Evolutionary conservation across 2,113 vertebrate genomes (phyloP), one percentile per base, ranked within the genome.

Genomic region (Fulica atra): DNA sequence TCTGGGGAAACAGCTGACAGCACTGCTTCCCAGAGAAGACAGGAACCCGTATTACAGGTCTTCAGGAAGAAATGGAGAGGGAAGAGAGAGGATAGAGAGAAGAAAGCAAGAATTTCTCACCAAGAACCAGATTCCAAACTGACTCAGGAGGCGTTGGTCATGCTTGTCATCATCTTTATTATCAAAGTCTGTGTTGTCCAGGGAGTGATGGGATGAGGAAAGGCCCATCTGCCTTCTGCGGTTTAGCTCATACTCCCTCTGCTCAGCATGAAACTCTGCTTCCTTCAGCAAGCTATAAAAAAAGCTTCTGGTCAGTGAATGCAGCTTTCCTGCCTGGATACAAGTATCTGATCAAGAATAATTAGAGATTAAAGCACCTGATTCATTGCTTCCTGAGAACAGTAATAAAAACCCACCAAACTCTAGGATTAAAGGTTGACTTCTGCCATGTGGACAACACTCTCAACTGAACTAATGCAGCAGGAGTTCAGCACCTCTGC

Each of bases 121-220:
- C 98, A 99, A 98, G 97, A 99, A 99, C 99, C 99, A 99, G 96
- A 99, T 99, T 96, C 99, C 99, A 92, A 99, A 99, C 92, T 99
- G 99, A 92, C 99, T 99, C 95, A 99, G 98, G 29, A 99, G 99
- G 15, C 99, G 98, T 92, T 99, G 99, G 97, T 99, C 99, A 2
- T 99, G 99, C 94, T 99, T 99, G 93, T 99, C 99, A 33, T 99
- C 99, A 78, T 99, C 99, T 96, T 99, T 99, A 98, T 99, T 99
- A 93, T 99, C 99, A 92, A 99, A 99, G 95, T 99, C 99, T 4
- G 99, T 98, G 91, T 99, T 99, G 96, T 99, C 99, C 96, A 99
- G 97, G 38, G 99, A 99, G 76, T 99, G 99, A 95, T 99, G 99
- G 31, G 99, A 99, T 66, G 99, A 98, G 7, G 99, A 99, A 48